phyloP scores from a whole-genome alignment of 2,113 vertebrate genomes.

The Pitta sordida region DNA sequence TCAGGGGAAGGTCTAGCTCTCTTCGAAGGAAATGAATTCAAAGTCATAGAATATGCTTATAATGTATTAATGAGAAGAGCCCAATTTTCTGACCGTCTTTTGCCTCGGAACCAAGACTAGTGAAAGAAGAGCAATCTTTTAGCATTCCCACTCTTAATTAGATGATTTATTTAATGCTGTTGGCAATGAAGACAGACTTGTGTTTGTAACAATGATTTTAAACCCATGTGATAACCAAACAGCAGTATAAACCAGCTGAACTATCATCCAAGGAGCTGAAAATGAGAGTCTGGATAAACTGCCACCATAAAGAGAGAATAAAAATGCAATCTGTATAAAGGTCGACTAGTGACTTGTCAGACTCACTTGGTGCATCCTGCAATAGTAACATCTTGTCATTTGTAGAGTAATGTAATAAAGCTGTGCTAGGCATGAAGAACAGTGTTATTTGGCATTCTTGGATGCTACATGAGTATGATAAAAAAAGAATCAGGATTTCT shows the following conservation, averaged over 20 bases:
- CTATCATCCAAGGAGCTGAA: conserved; percentile 16
- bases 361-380: background rate
- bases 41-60: background rate
- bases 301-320: conserved; percentile 29
- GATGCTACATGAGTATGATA: background rate
- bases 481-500: background rate
- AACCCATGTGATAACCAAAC: conserved; percentile 21
- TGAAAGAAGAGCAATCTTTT: background rate
- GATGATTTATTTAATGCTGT: conserved; percentile 3
- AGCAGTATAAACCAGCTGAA: background rate
- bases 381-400: background rate
- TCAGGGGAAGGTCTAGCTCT: background rate
- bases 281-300: conserved; percentile 11
- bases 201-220: conserved; percentile 57
- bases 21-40: background rate
- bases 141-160: background rate
- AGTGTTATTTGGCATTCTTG: background rate
- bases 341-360: conserved; percentile 29
- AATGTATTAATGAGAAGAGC: background rate
- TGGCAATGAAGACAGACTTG: background rate
- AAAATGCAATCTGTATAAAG: conserved; percentile 21
- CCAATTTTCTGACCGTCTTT: background rate
- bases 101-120: background rate
- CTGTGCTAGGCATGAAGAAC: background rate
- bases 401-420: background rate